phyloP scores from a whole-genome alignment of 1,140 invertebrate genomes.

The Metopolophium dirhodum region DNA sequence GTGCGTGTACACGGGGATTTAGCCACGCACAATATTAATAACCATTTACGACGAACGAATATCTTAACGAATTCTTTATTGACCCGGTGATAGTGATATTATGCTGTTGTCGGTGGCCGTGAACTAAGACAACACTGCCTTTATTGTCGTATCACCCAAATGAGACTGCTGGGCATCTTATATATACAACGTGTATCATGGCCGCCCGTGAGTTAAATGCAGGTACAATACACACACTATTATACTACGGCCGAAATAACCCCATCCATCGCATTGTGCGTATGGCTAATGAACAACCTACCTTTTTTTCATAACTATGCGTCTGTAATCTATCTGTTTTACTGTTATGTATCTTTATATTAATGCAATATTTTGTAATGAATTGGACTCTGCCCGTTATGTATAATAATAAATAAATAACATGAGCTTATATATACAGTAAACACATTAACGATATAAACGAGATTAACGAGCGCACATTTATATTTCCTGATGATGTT shows the following conservation, averaged over 20 bases:
- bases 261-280: too few species aligned
- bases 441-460: not conserved
- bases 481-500: not conserved
- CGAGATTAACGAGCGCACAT: not conserved
- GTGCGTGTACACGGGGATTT: not conserved
- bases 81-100: not conserved
- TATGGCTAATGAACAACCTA: too few species aligned
- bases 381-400: too few species aligned
- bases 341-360: too few species aligned
- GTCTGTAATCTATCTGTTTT: too few species aligned
- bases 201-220: too few species aligned
- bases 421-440: too few species aligned
- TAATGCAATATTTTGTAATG: too few species aligned
- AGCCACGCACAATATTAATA: not conserved
- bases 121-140: not conserved
- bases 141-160: not conserved
- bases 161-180: not conserved
- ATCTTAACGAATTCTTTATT: slow-evolving; percentile 9
- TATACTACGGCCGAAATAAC: too few species aligned
- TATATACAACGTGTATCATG: not conserved
- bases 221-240: too few species aligned
- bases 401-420: too few species aligned
- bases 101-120: not conserved
- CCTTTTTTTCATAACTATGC: too few species aligned
- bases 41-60: not conserved